phyloP scores from a whole-genome alignment of 2,113 vertebrate genomes.

The Galemys pyrenaicus region DNA sequence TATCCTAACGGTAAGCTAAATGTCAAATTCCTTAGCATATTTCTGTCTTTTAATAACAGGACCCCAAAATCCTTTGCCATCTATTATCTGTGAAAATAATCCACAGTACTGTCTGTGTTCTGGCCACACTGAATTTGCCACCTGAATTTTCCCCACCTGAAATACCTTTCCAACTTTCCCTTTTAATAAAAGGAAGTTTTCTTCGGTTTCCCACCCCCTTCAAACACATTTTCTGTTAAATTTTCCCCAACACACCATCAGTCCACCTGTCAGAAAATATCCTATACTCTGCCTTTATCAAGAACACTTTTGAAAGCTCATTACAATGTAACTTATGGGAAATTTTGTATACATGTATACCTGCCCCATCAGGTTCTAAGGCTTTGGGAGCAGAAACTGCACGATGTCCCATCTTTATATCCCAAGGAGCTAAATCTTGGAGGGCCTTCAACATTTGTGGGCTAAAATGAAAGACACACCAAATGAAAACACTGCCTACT shows the following conservation, averaged over 20 bases:
- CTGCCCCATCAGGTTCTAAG: background rate
- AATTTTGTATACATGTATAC: background rate
- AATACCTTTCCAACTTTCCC: background rate
- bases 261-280: background rate
- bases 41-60: background rate
- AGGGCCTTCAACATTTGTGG: background rate
- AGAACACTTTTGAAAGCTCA: background rate
- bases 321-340: background rate
- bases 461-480: background rate
- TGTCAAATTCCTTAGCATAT: background rate
- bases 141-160: background rate
- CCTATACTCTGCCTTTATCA: background rate
- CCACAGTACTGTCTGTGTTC: background rate
- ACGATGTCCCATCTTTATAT: background rate
- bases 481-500: constrained; percentile 23
- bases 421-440: background rate
- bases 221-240: background rate
- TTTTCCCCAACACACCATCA: background rate
- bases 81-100: background rate
- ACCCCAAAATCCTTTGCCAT: background rate
- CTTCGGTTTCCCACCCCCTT: background rate
- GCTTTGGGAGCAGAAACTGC: background rate
- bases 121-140: background rate
- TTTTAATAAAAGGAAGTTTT: constrained; percentile 11
- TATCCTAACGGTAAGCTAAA: background rate